phyloP scores from a whole-genome alignment of 1,140 invertebrate species.

The Drosophila grimshawi region DNA sequence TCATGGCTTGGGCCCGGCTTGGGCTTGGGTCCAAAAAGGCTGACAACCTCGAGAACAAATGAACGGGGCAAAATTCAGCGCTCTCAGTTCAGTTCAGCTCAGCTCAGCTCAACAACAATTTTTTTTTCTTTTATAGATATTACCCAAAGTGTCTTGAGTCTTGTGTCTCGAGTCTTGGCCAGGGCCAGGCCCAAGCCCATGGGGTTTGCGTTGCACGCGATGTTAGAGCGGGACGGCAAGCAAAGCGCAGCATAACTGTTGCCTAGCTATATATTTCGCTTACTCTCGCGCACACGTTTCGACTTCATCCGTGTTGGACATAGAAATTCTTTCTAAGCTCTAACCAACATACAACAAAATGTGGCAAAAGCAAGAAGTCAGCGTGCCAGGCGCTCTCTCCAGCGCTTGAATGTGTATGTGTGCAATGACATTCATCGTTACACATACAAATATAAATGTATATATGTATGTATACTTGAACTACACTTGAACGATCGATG shows the following conservation, averaged over 20 bases:
- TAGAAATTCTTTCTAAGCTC: slow-evolving; percentile 54
- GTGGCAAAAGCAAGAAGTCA: slow-evolving; percentile 37
- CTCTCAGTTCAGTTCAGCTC: not conserved
- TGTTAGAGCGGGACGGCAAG: slow-evolving; percentile 38
- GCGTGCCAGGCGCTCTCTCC: not conserved
- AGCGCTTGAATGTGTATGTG: slow-evolving; percentile 22
- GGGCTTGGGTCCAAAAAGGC: slow-evolving; percentile 59
- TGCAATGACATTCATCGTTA: slow-evolving; percentile 80
- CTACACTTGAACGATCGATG: slow-evolving; percentile 58
- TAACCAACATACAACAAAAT: slow-evolving; percentile 41
- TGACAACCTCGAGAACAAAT: slow-evolving; percentile 75
- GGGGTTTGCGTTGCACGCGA: slow-evolving; percentile 49
- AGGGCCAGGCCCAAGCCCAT: slow-evolving; percentile 41
- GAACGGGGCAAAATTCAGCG: slow-evolving; percentile 41
- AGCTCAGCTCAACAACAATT: slow-evolving; percentile 58
- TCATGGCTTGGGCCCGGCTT: slow-evolving; percentile 51
- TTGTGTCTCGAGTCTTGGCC: slow-evolving; percentile 51
- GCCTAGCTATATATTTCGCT: slow-evolving; percentile 8
- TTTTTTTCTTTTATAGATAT: slow-evolving; percentile 68
- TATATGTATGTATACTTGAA: not conserved
- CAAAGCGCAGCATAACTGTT: slow-evolving; percentile 1
- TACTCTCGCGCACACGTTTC: not conserved
- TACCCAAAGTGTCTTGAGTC: slow-evolving; percentile 73
- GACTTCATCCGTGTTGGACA: slow-evolving; percentile 32
- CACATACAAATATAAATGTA: not conserved